A percentile compares a stretch with the other conserved stretches of the same genome.
phyloP scores from a whole-genome alignment of 2,797 vertebrate genomes.

The Lagodon rhomboides region DNA sequence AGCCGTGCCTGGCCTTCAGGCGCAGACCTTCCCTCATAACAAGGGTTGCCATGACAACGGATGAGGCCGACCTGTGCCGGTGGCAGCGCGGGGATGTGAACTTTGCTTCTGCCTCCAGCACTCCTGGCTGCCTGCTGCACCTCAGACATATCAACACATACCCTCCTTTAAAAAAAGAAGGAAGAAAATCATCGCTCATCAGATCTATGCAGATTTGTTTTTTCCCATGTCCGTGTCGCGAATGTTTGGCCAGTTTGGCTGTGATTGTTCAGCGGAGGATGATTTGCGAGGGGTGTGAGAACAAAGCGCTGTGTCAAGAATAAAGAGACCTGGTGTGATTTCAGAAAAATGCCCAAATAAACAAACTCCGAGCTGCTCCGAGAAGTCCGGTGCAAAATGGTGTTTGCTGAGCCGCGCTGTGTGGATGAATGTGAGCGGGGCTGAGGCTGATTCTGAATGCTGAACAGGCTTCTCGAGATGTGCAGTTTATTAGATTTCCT shows the following conservation, averaged over 20 bases:
- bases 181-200: slow-evolving; percentile 38
- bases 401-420: slow-evolving; percentile 35
- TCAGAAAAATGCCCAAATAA: slow-evolving; percentile 59
- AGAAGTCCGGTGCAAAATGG: slow-evolving; percentile 27
- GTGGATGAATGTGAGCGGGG: slow-evolving; percentile 27
- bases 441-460: slow-evolving; percentile 38
- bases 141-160: slow-evolving; percentile 46
- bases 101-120: slow-evolving; percentile 75
- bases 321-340: slow-evolving; percentile 57
- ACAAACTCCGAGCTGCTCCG: slow-evolving; percentile 38
- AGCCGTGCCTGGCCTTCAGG: slow-evolving; percentile 70
- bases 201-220: not conserved
- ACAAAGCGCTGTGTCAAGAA: slow-evolving; percentile 60
- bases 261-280: slow-evolving; percentile 44
- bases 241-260: slow-evolving; percentile 37
- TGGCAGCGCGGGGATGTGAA: slow-evolving; percentile 74
- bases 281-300: slow-evolving; percentile 57
- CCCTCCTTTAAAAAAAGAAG: slow-evolving; percentile 11
- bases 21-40: slow-evolving; percentile 64
- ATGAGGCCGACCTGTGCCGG: slow-evolving; percentile 68
- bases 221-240: slow-evolving; percentile 3
- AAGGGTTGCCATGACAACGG: slow-evolving; percentile 83
- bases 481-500: slow-evolving; percentile 54
- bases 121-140: slow-evolving; percentile 52
- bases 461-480: slow-evolving; percentile 49